Evolutionary conservation across 2,113 vertebrate species (phyloP), one percentile per base, ranked within the genome.

Genomic region (Mustela nigripes): DNA sequence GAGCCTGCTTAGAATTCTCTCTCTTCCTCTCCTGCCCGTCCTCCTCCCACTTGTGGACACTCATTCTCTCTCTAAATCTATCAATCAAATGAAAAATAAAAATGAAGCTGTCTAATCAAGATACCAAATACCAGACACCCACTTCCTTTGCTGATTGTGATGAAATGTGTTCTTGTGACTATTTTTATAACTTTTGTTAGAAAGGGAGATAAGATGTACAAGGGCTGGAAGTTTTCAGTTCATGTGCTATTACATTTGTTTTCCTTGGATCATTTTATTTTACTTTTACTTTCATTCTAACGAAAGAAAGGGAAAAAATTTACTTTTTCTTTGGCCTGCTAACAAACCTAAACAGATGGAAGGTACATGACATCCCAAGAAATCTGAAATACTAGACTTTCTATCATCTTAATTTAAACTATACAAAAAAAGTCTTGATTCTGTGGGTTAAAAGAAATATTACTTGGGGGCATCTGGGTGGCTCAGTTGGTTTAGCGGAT

Each of bases 311-410:
- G 4, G 10, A 62, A 60, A 48, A 95, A 76, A 63, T 26, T 42
- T 90, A 56, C 42, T 50, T 73, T 94, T 73, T 48, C n/a, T 74
- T 53, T 53, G 14, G 21, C 74, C n/a, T 31, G 50, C 7, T 90
- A 86, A 82, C 4, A 91, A 91, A 67, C 0, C 1, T 71, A 90
- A 93, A 94, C 31, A 76, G 86, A 50, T 71, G 12, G 39, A 81
- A 62, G 28, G 83, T 31, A 60, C 1, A 31, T 9, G 36, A 50
- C n/a, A 69, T 81, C 26, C 22, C 42, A 85, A 74, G 45, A 80
- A 93, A 81, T 26, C 22, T 65, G 74, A 95, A 92, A 83, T 84
- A 62, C 39, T 93, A 56, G 45, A 36, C 9, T 94, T 91, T 89
- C 10, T 63, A 63, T 94, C 33, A 82, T 83, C 42, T 76, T 80